Base-by-base conservation (phyloP, 1,140 invertebrate genomes). In the Nephila pilipes region DNA sequence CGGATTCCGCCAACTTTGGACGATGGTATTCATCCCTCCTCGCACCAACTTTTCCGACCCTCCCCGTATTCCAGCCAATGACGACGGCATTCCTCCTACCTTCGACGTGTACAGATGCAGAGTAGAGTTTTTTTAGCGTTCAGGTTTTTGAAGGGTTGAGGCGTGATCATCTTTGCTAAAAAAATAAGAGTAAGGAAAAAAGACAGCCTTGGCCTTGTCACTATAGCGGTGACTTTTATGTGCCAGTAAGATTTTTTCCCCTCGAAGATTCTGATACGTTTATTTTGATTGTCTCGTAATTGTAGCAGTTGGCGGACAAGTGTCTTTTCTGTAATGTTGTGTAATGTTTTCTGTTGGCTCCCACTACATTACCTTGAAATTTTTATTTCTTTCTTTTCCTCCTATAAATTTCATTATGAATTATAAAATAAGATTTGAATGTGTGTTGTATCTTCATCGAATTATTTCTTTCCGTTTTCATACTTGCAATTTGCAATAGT, bases 1-100 rank as follows among this genome's bases (percentile, higher is more conserved):
- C 88, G 88, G 88, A 90, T 90, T 90, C 88, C 63, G n/a, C 85
- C n/a, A 20, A 36, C 85, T 38, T 32, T 65, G 57, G 63, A 65
- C 63, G 63, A 65, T 3, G 63, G 63, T 25, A 65, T 65, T 65
- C 87, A 25, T 38, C 18, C 75, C 22, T 58, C 6, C 32, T 32
- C 69, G 57, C 46, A 6, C 29, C n/a, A 58, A 38, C 75, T 32
- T 46, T n/a, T n/a, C 32, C 16, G n/a, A n/a, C 38, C 80, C 79
- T 36, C 36, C 25, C 38, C 80, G 36, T n/a, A 46, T 55, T 25
- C 20, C 80, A 18, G 69, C 69, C 69, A 75, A 36, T 75, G 69
- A 75, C 69, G 69, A 75, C 69, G 25, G 29, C 69, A 75, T 75
- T 75, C 69, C 69, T 32, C 69, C 69, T 75, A 75, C 69, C 29